A percentile compares a stretch with the other conserved stretches of the same genome.
Conservation (phyloP, 1,140 invertebrate genomes). For the Rhyacophila brunnea region DNA sequence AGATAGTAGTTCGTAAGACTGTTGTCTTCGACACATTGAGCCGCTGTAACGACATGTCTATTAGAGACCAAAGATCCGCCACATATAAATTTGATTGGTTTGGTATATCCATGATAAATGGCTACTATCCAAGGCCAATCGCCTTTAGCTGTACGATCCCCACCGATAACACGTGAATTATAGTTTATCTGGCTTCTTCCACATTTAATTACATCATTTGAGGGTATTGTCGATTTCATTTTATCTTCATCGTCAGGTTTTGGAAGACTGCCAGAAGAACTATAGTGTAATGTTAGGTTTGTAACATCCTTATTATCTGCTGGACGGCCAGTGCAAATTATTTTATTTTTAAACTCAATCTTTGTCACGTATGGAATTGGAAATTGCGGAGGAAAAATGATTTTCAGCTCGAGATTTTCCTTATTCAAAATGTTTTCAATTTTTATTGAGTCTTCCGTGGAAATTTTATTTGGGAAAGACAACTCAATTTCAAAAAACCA, state of each 20-base stretch:
- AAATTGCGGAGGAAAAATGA: conserved; percentile 9
- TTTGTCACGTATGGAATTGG: conserved; percentile 6
- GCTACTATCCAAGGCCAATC: conserved; percentile 70
- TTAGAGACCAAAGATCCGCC: conserved; percentile 56
- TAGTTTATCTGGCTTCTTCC: too few species aligned
- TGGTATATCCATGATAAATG: conserved; percentile 58
- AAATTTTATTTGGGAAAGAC: too few species aligned
- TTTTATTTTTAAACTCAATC: conserved; percentile 3
- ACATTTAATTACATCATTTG: too few species aligned
- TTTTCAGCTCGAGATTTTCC: too few species aligned
- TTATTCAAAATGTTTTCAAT: too few species aligned
- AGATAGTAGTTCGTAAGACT: conserved; percentile 41
- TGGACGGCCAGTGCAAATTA: conserved; percentile 4
- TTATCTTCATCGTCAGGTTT: too few species aligned
- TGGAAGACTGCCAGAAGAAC: not conserved
- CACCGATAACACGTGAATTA: conserved; percentile 35
- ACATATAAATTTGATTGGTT: conserved; percentile 55
- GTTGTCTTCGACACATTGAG: conserved; percentile 52
- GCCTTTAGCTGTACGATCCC: conserved; percentile 52
- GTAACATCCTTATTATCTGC: too few species aligned
- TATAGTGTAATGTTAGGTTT: too few species aligned
- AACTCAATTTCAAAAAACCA: too few species aligned
- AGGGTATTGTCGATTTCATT: too few species aligned
- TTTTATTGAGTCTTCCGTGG: too few species aligned
- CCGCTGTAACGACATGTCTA: conserved; percentile 41